A percentile compares a stretch with the other conserved stretches of the same genome.
Conservation (phyloP, 1,140 invertebrate species). For the Reticulitermes speratus region DNA sequence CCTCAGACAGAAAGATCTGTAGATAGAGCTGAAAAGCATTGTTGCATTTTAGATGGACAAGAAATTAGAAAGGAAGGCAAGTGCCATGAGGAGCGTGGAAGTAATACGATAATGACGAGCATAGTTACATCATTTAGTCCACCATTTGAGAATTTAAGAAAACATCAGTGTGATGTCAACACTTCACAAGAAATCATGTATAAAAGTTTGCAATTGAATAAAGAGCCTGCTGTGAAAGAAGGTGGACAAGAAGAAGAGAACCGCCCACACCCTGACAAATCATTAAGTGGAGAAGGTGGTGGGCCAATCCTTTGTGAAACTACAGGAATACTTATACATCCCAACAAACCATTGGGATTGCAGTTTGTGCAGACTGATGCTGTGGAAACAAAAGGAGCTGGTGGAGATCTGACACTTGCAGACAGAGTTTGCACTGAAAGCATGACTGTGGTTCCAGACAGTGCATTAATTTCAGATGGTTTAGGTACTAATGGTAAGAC, state of each 20-base stretch:
- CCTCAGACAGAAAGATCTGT: background rate
- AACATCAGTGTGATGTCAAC: background rate
- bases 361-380: background rate
- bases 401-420: too few species aligned
- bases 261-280: background rate
- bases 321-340: background rate
- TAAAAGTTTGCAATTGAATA: background rate
- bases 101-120: background rate
- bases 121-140: background rate
- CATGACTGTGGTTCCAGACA: background rate
- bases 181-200: too few species aligned
- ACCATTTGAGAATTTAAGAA: background rate
- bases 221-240: background rate
- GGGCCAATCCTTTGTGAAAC: background rate
- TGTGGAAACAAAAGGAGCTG: too few species aligned
- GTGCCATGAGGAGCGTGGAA: background rate
- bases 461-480: background rate
- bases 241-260: background rate
- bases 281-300: background rate
- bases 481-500: background rate
- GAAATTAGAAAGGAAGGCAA: background rate
- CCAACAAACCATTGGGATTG: background rate
- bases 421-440: background rate
- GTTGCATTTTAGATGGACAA: background rate
- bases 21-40: background rate